Conservation (phyloP, 2,113 vertebrate genomes). For the Gnathochromis pfefferi region DNA sequence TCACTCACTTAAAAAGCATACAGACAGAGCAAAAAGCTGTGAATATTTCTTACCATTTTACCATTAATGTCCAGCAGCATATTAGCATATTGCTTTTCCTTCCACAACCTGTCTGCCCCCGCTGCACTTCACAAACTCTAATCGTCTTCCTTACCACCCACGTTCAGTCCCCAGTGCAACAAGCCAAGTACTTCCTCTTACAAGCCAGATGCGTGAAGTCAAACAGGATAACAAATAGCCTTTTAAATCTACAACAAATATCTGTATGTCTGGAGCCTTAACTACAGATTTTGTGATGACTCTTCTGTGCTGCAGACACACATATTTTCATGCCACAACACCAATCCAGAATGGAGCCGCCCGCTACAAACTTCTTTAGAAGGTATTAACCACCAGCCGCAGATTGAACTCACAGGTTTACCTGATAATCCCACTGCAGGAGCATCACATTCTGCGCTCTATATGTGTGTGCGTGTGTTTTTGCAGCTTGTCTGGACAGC, state of each 20-base stretch:
- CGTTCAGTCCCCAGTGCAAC: neutral
- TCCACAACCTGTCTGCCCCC: neutral
- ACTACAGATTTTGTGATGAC: neutral
- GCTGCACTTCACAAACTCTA: neutral
- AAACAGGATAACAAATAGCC: neutral
- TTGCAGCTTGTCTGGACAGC: neutral
- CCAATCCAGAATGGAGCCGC: neutral
- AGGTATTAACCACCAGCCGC: conserved; percentile 42
- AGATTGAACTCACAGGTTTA: conserved; percentile 43
- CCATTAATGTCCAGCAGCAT: conserved; percentile 57
- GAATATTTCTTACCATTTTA: conserved; percentile 53
- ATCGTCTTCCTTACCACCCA: neutral
- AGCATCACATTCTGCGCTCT: conserved; percentile 5
- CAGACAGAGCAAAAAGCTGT: neutral
- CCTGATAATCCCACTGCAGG: conserved; percentile 37
- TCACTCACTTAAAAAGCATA: neutral
- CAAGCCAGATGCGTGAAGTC: neutral
- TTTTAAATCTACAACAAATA: neutral
- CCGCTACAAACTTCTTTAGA: conserved; percentile 35
- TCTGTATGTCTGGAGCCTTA: neutral
- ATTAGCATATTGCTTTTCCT: conserved; percentile 6
- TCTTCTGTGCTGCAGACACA: neutral
- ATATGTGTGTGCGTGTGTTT: neutral
- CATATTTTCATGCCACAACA: neutral
- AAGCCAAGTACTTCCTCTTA: neutral